Base-by-base conservation (phyloP, 2,797 vertebrate genomes). In the Poecilia wingei region DNA sequence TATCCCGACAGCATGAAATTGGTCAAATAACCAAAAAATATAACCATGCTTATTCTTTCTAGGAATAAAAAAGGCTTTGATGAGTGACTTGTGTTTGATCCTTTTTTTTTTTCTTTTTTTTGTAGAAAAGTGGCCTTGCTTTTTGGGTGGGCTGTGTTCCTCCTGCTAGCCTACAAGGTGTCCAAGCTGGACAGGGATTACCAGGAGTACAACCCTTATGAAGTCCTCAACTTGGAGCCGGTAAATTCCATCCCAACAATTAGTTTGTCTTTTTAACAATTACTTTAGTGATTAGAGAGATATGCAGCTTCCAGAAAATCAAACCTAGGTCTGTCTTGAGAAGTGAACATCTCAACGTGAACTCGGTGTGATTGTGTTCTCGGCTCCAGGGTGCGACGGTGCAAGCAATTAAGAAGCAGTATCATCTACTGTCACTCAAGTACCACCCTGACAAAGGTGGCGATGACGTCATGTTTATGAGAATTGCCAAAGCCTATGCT, bases 191-290 rank as follows among this genome's bases (percentile, higher is more conserved):
- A 99, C 92, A 90, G 98, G 90, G 98, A 99, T 87, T 99, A 99
- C 95, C 97, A 99, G 93, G 98, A 99, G 89, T 99, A 99, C 91
- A 99, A 99, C 92, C 98, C 98, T 28, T 99, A 98, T 79, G 98
- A 99, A 95, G 97, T 99, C 82, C 96, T 99, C 91, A 96, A 95
- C 92, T 94, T 99, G 92, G 98, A 99, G 92, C 96, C 97, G 86
- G 98, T 99, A 96, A 98, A 71, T 10, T 18, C 74, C 74, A 25
- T 45, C 78, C 43, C 2, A 1, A 28, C 47, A 33, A 10, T 64
- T 39, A 5, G 68, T 68, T 33, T 57, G 2, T 28, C 43, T 74
- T 6, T 49, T 47, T 53, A 18, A 39, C 8, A 49, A 57, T 53
- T 74, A 70, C 5, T 78, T 0, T 57, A 22, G 9, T 3, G 20